phyloP scores from a whole-genome alignment of 2,113 vertebrate species.

The Larimichthys polyactis region DNA sequence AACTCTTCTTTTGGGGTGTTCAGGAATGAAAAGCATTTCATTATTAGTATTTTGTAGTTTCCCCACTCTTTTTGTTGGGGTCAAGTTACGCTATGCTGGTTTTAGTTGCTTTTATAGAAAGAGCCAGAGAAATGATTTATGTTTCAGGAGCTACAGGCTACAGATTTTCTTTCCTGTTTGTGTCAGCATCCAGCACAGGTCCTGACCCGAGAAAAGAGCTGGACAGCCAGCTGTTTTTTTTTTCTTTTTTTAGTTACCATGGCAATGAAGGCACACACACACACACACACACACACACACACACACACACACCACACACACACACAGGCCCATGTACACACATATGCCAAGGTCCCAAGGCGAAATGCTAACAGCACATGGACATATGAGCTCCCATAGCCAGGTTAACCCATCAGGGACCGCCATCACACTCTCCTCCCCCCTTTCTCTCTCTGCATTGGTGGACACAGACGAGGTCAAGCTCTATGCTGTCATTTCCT shows the following conservation, averaged over 20 bases:
- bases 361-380: constrained; percentile 28
- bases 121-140: not conserved
- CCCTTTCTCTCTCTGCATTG: constrained; percentile 1
- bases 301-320: constrained; percentile 25
- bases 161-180: not conserved
- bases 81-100: not conserved
- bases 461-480: constrained; percentile 4
- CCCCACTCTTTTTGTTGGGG: not conserved
- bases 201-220: constrained; percentile 65
- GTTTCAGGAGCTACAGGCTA: not conserved
- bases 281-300: constrained; percentile 19
- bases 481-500: constrained; percentile 13
- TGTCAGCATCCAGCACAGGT: not conserved
- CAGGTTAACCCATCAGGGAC: constrained; percentile 59
- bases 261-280: constrained; percentile 35
- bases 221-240: constrained; percentile 70
- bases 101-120: not conserved
- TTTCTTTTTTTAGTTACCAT: constrained; percentile 62
- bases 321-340: constrained; percentile 16
- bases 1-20: constrained; percentile 21
- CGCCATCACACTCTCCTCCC: constrained; percentile 2
- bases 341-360: constrained; percentile 52
- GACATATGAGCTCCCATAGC: constrained; percentile 61
- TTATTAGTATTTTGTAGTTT: not conserved
- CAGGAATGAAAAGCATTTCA: constrained; percentile 15